Conservation (phyloP, 2,888 invertebrate species). For the Mamestra brassicae region DNA sequence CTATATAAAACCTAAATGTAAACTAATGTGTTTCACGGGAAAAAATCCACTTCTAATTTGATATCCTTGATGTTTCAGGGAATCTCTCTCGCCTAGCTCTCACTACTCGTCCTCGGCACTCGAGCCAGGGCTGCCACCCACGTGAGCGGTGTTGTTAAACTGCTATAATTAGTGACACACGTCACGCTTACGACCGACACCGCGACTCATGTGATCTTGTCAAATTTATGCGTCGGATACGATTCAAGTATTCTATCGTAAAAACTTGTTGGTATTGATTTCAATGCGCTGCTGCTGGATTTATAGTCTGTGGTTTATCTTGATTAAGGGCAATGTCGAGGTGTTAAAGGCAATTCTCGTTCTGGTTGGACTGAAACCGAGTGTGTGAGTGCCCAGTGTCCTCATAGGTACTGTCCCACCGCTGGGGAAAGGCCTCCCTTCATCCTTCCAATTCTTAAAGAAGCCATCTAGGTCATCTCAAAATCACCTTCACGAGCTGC, state of each 20-base stretch:
- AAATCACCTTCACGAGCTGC: too few relatives aligned
- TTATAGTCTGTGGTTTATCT: constrained; percentile 13
- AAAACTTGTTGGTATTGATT: constrained; percentile 31
- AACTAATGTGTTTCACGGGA: too few relatives aligned
- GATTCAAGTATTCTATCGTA: constrained; percentile 34
- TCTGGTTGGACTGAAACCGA: background rate
- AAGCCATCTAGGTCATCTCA: too few relatives aligned
- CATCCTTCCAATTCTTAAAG: too few relatives aligned
- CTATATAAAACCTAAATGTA: too few relatives aligned
- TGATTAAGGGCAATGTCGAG: background rate
- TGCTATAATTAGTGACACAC: constrained; percentile 17
- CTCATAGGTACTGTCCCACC: background rate
- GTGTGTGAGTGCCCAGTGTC: background rate
- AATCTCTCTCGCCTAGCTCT: constrained; percentile 6
- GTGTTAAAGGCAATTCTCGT: background rate
- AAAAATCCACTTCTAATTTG: too few relatives aligned
- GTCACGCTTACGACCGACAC: background rate
- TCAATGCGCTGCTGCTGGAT: constrained; percentile 12
- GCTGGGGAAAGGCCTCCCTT: too few relatives aligned
- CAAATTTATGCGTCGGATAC: constrained; percentile 31
- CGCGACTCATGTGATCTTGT: constrained; percentile 19
- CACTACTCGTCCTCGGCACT: background rate
- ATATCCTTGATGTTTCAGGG: background rate
- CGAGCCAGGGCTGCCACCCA: background rate
- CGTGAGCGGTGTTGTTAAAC: background rate